Base-by-base conservation (phyloP, 2,888 invertebrate species). In the Microchrysa polita region DNA sequence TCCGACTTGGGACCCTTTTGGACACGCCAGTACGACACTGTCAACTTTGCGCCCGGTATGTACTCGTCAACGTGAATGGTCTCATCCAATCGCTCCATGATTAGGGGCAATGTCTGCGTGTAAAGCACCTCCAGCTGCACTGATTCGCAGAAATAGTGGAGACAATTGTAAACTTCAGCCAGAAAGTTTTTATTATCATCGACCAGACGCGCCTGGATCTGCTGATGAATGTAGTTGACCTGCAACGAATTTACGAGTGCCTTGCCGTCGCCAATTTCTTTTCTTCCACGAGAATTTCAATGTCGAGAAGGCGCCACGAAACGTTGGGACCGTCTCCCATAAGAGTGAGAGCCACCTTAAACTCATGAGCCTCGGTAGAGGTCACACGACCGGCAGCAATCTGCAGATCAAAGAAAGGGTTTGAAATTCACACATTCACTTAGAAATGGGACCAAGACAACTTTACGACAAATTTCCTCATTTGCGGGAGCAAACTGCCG, bases 201-300 rank as follows among this genome's bases (percentile, higher is more conserved):
- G 0, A 84, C 85, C 1, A 85, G 87, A 42, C 97, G 90, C 0
- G 94, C 91, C 86, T 99, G 99, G 1, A 97, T 92, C 34, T 98
- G 89, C 80, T 97, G 95, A 80, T 98, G 97, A 72, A 99, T 92
- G 86, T 95, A 97, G 81, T 95, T 91, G 20, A 95, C 90, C 87
- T 98, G 98, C 9, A 97, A 88, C 4, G 93, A 92, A 86, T 99
- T 98, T 1, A 98, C 98, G 73, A 99, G 87, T 0, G 95, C 91
- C 85, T 96, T 96, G 14, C 98, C 98, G 88, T 97, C 97, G 81
- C 97, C 97, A 72, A 97, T 97, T 87, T 98, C 98, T 93, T 94
- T 81, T 99, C 98, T 82, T 97, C 96, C 1, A 99, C 98, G 14
- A 99, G 87, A 80, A 99, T 93, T 80, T 96, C 95, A 78, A 99